Conservation (phyloP, 2,113 vertebrate genomes). For the Agapornis roseicollis region DNA sequence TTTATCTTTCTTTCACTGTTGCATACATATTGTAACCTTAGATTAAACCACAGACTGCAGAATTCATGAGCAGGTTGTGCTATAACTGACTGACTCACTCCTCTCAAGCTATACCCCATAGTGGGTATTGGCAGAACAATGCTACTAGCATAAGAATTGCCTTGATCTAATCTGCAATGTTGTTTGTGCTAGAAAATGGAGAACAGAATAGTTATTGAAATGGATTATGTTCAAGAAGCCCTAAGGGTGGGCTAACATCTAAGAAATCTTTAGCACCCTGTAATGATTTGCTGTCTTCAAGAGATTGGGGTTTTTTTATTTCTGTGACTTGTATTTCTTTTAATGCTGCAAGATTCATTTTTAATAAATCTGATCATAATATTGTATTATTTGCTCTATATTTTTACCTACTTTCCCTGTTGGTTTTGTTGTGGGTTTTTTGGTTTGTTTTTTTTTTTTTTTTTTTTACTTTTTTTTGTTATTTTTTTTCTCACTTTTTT, state of each 20-base stretch:
- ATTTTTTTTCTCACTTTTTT: no score
- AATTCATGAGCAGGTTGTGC: neutral
- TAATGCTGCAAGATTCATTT: slow-evolving; percentile 6
- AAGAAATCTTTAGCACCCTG: slow-evolving; percentile 48
- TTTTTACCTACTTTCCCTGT: neutral
- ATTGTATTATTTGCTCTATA: neutral
- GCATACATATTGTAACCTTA: neutral
- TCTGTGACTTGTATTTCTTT: neutral
- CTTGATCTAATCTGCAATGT: slow-evolving; percentile 47
- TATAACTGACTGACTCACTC: neutral
- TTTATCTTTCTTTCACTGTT: slow-evolving; percentile 27
- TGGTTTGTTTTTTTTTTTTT: no score
- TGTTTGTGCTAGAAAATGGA: slow-evolving; percentile 39
- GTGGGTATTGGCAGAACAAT: slow-evolving; percentile 40
- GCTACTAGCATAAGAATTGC: slow-evolving; percentile 60
- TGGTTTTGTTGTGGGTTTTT: neutral
- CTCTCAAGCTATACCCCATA: slow-evolving; percentile 8
- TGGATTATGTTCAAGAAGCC: slow-evolving; percentile 36
- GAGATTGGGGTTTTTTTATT: neutral
- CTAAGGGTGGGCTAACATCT: slow-evolving; percentile 49
- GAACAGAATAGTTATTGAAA: slow-evolving; percentile 30
- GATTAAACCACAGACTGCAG: slow-evolving; percentile 54
- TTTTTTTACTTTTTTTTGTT: no score
- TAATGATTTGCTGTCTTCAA: slow-evolving; percentile 61
- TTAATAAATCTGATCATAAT: slow-evolving; percentile 8